phyloP scores from a whole-genome alignment of 2,888 invertebrate genomes.

The Pseudococcus viburni region DNA sequence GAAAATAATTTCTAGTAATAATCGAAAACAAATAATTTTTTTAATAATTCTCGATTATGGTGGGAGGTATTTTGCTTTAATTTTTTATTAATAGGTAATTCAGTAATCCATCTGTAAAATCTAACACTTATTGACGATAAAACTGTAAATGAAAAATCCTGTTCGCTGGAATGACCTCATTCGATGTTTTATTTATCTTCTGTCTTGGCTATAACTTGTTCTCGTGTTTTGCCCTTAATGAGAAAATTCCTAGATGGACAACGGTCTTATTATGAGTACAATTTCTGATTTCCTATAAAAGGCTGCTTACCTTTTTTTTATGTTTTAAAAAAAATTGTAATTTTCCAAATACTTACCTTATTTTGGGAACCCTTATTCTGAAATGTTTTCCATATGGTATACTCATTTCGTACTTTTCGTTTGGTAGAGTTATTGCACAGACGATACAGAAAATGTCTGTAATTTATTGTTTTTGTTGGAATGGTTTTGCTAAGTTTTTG shows the following conservation, averaged over 20 bases:
- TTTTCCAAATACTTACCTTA: not conserved
- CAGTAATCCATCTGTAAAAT: not conserved
- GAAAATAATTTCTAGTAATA: not conserved
- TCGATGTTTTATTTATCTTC: not conserved
- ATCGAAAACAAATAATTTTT: not conserved
- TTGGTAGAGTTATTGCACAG: not conserved
- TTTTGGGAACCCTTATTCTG: not conserved
- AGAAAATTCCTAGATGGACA: not conserved
- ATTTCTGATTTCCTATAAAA: not conserved
- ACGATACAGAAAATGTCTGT: not conserved
- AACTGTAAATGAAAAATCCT: not conserved
- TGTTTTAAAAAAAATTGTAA: not conserved
- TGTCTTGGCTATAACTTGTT: not conserved
- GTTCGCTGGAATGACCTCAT: slow-evolving; percentile 18
- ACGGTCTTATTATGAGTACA: not conserved
- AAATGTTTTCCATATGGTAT: no score
- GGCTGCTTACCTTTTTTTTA: not conserved
- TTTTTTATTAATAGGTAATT: not conserved
- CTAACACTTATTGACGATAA: not conserved
- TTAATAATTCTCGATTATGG: not conserved
- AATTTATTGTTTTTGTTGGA: slow-evolving; percentile 8
- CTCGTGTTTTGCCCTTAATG: not conserved
- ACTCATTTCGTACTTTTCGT: no score
- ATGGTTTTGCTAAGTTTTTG: not conserved
- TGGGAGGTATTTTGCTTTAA: not conserved